phyloP scores from a whole-genome alignment of 2,797 vertebrate genomes.

The Prionace glauca region DNA sequence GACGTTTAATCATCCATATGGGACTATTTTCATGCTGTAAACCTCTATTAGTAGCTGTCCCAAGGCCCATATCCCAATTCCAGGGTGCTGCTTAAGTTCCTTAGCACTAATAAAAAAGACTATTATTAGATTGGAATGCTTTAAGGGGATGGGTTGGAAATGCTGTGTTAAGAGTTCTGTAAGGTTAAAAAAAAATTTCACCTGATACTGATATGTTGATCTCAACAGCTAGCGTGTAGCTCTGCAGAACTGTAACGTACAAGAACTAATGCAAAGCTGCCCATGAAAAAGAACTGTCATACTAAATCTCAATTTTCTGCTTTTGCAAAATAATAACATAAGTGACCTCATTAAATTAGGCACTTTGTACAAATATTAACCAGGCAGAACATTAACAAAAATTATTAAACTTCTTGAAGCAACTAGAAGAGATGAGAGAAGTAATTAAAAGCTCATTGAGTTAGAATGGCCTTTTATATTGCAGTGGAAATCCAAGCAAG shows the following conservation, averaged over 20 bases:
- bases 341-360: background rate
- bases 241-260: background rate
- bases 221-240: background rate
- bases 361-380: background rate
- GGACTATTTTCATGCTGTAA: too few species aligned
- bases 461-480: too few species aligned
- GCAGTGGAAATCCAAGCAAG: too few species aligned
- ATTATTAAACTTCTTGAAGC: too few species aligned
- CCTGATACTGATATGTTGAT: background rate
- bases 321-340: background rate
- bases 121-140: background rate
- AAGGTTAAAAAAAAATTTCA: background rate
- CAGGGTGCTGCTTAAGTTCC: background rate
- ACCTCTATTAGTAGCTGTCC: background rate
- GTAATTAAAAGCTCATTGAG: too few species aligned
- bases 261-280: background rate
- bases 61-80: background rate
- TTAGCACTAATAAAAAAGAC: background rate
- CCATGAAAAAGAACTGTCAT: background rate
- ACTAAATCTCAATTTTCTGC: background rate
- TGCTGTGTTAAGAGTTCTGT: background rate
- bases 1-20: background rate
- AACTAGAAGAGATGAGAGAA: too few species aligned
- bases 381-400: background rate
- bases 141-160: background rate